A percentile compares a stretch with the other conserved stretches of the same genome.
phyloP scores from a whole-genome alignment of 2,888 invertebrate species.

The Acronicta leporina region DNA sequence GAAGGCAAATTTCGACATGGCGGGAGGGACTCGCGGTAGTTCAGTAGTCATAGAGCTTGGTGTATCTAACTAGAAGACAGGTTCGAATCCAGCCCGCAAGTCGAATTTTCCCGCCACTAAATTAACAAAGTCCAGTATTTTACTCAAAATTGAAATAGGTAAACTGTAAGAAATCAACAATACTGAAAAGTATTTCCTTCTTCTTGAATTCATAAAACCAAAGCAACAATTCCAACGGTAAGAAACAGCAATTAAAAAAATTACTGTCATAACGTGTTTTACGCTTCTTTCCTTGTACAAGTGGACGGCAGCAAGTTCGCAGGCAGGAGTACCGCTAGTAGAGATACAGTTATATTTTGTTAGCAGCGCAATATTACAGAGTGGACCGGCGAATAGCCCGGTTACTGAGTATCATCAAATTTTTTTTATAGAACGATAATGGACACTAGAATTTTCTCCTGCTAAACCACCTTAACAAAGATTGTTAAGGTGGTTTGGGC shows the following conservation, averaged over 20 bases:
- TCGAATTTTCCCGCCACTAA: too few species aligned
- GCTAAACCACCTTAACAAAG: too few species aligned
- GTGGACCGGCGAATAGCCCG: conserved; percentile 33
- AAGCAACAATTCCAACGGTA: neutral
- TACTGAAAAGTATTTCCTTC: neutral
- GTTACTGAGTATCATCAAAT: neutral
- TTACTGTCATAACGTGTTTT: conserved; percentile 1
- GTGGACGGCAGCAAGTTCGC: neutral
- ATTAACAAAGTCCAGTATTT: too few species aligned
- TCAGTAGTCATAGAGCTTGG: too few species aligned
- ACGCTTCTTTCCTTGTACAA: neutral
- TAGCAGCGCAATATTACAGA: conserved; percentile 21
- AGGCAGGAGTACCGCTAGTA: conserved; percentile 37
- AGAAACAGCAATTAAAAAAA: neutral
- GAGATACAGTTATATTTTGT: conserved; percentile 41
- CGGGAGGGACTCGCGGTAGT: too few species aligned
- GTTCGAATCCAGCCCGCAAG: too few species aligned
- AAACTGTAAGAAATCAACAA: neutral
- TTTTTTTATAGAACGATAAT: too few species aligned
- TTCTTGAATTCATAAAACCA: neutral
- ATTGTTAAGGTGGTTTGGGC: too few species aligned
- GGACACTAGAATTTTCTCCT: too few species aligned
- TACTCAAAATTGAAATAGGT: too few species aligned
- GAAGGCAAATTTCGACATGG: too few species aligned
- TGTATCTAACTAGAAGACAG: too few species aligned